Evolutionary conservation across 1,140 invertebrate genomes (phyloP).

Genomic region (Pararge aegeria): DNA sequence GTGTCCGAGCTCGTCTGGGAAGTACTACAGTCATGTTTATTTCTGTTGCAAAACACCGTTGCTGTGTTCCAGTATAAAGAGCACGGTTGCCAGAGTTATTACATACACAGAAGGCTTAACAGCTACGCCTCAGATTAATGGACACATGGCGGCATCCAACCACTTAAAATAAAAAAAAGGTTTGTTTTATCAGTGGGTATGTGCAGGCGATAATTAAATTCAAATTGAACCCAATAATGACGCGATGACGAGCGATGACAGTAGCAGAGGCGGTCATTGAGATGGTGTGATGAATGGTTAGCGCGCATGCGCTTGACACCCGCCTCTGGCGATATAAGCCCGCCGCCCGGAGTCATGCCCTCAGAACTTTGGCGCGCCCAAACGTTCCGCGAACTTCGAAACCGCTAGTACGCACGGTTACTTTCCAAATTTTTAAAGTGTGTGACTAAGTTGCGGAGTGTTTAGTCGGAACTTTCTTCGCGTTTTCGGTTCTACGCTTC

Average conservation of each 20-base stretch:
- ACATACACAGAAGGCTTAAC: too few species aligned
- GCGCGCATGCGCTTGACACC: slow-evolving; percentile 59
- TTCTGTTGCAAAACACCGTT: too few species aligned
- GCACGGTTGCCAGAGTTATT: too few species aligned
- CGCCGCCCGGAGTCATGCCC: slow-evolving; percentile 45
- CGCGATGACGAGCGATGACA: slow-evolving; percentile 39
- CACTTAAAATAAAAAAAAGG: too few species aligned
- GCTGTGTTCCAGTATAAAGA: too few species aligned
- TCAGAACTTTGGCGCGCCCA: slow-evolving; percentile 70
- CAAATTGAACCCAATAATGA: slow-evolving; percentile 3
- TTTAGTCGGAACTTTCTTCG: slow-evolving; percentile 2
- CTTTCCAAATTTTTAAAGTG: slow-evolving; percentile 8
- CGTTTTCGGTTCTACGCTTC: background rate
- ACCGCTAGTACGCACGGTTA: slow-evolving; percentile 24
- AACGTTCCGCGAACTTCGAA: slow-evolving; percentile 53
- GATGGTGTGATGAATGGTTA: slow-evolving; percentile 66
- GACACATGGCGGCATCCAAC: too few species aligned
- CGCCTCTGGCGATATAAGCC: slow-evolving; percentile 65
- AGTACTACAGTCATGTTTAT: too few species aligned
- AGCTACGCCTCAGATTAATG: too few species aligned
- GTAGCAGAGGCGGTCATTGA: slow-evolving; percentile 69
- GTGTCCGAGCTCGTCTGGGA: too few species aligned
- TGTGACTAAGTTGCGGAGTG: slow-evolving; percentile 6
- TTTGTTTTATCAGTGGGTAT: too few species aligned
- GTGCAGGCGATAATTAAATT: too few species aligned